Percentiles rank a stretch among this genome's conserved stretches.
phyloP scores from a whole-genome alignment of 2,888 invertebrate genomes.

The Apocheima hispidaria region DNA sequence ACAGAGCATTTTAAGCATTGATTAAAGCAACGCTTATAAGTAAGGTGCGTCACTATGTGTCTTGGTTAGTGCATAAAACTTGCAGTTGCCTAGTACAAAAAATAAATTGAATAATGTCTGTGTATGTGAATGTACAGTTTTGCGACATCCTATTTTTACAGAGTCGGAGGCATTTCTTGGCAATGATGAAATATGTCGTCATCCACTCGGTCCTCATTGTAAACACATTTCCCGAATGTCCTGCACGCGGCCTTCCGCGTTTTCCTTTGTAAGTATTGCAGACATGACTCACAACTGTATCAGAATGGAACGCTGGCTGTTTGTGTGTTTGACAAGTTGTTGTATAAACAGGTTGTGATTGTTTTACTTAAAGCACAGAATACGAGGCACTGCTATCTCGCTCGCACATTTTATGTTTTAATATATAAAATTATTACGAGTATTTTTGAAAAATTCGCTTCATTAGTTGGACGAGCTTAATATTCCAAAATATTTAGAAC shows the following conservation, averaged over 20 bases:
- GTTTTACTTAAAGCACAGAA: too few relatives aligned
- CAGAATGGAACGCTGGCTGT: conserved; percentile 11
- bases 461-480: too few relatives aligned
- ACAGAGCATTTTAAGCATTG: too few relatives aligned
- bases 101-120: background rate
- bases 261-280: conserved; percentile 60
- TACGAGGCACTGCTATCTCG: too few relatives aligned
- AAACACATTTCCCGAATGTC: conserved; percentile 83
- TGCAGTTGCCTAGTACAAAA: too few relatives aligned
- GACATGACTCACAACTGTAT: conserved; percentile 39
- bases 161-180: conserved; percentile 73
- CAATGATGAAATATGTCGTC: conserved; percentile 82
- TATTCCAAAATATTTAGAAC: too few relatives aligned
- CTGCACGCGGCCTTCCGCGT: conserved; percentile 60
- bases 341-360: background rate
- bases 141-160: conserved; percentile 68
- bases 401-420: too few relatives aligned
- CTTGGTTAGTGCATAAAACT: too few relatives aligned
- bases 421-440: too few relatives aligned
- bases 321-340: background rate
- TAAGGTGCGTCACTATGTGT: too few relatives aligned
- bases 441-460: too few relatives aligned
- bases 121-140: conserved; percentile 62
- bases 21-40: too few relatives aligned
- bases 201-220: conserved; percentile 76